These are phyloP conservation scores for Rhynchotus rufescens DNA, from an alignment of 2,797 vertebrate genomes.

Conservation along the genomic window DNA sequence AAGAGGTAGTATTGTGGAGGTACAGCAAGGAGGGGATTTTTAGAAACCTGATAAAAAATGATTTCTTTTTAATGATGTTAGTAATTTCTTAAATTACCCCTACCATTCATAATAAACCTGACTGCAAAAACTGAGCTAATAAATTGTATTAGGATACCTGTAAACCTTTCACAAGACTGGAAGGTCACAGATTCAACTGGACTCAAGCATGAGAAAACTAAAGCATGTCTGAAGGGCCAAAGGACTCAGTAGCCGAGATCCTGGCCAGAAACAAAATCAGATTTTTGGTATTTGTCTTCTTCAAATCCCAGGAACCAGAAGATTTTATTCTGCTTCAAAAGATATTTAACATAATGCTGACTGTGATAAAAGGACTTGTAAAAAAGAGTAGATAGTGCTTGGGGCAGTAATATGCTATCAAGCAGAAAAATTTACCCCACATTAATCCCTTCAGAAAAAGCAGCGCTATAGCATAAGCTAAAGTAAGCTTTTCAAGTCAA, in stretches of 20 bases:
- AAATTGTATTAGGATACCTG: background rate
- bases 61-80: background rate
- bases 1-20: too few relatives aligned
- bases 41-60: background rate
- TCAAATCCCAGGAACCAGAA: background rate
- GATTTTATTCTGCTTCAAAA: background rate
- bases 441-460: background rate
- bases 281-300: background rate
- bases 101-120: background rate
- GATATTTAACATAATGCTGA: background rate
- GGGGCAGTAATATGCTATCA: background rate
- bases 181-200: background rate
- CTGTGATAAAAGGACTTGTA: background rate
- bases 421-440: background rate
- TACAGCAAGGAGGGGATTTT: background rate
- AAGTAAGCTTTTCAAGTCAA: background rate
- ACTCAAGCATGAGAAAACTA: background rate
- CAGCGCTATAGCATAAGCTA: background rate
- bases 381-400: background rate
- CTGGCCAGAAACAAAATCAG: background rate
- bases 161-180: background rate
- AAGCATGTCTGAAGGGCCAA: background rate
- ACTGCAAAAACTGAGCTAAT: background rate
- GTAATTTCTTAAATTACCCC: background rate
- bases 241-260: background rate